Base-by-base conservation (phyloP, 2,113 vertebrate genomes). In the Calidris pugnax region DNA sequence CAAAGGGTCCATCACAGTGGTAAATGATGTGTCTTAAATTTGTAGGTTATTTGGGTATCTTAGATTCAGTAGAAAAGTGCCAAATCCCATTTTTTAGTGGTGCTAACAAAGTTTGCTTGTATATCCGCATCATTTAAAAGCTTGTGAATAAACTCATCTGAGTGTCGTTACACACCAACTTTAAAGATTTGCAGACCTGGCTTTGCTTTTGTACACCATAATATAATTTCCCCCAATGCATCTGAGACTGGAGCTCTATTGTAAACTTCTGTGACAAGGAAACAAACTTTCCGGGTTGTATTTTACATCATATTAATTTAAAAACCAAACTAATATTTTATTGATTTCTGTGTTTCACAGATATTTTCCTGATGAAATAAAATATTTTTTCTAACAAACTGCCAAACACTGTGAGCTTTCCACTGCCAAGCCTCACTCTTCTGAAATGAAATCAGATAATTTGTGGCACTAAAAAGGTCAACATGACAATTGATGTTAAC, bases 371-470 rank as follows among this genome's bases (percentile, higher is more conserved):
- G 47, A 26, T 56, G 41, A 89, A 80, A 81, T 11, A 60, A 77
- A 41, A 82, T 30, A 41, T n/a, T 55, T 57, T 56, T 87, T 57
- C 27, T 81, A 67, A 69, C 35, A 79, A 94, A 82, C 63, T 74
- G 28, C 15, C 68, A 85, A 39, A 53, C 56, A 86, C 32, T 48
- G 47, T 74, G 45, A 78, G n/a, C 60, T 93, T 90, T 93, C 71
- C 79, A 16, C 48, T 73, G 32, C 16, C 37, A 67, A 66, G 33
- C 10, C 12, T 3, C 47, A 12, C 62, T 73, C 12, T 89, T 6
- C 39, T 97, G 22, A 96, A 93, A 90, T n/a, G 43, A 90, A 93
- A 71, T 45, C 32, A 87, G 37, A 69, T 89, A 92, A 91, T 93
- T 71, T 93, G 18, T 55, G 89, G 32, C 66, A 67, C 88, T 72